Evolutionary conservation across 2,888 invertebrate species (phyloP).

Genomic region (Syrista parreyssii): DNA sequence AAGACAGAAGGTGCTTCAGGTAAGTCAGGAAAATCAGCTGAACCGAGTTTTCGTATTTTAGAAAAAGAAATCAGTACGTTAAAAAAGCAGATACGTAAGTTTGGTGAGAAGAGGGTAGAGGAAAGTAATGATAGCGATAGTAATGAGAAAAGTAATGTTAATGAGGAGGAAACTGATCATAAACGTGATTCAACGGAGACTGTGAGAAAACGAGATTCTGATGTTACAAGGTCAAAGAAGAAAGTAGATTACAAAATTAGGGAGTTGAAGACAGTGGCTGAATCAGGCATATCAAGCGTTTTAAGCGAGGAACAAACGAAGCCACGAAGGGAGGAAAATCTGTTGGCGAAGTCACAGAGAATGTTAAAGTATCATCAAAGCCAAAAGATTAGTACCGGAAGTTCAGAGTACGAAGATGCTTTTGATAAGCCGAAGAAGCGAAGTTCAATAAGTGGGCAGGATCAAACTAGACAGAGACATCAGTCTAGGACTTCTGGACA

Average conservation of each 20-base stretch:
- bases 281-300: neutral
- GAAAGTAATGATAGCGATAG: neutral
- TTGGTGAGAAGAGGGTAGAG: slow-evolving; percentile 45
- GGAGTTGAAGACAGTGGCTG: neutral
- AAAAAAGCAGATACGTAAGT: slow-evolving; percentile 50
- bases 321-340: slow-evolving; percentile 27
- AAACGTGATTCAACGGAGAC: slow-evolving; percentile 23
- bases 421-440: slow-evolving; percentile 37
- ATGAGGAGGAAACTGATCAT: slow-evolving; percentile 28
- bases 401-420: slow-evolving; percentile 50
- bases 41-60: slow-evolving; percentile 58
- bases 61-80: slow-evolving; percentile 54
- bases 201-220: slow-evolving; percentile 15
- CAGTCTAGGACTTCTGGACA: slow-evolving; percentile 12
- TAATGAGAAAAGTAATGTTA: neutral
- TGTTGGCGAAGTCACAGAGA: slow-evolving; percentile 21
- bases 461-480: slow-evolving; percentile 30
- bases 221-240: slow-evolving; percentile 20
- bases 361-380: slow-evolving; percentile 43
- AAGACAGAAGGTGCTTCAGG: neutral
- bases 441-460: slow-evolving; percentile 12
- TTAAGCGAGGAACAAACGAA: slow-evolving; percentile 17
- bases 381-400: slow-evolving; percentile 46
- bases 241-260: slow-evolving; percentile 9
- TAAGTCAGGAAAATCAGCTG: slow-evolving; percentile 18